A percentile compares a stretch with the other conserved stretches of the same genome.
These are phyloP conservation scores for Lanius collurio DNA, from an alignment of 2,113 vertebrate species.

Conservation along the genomic window DNA sequence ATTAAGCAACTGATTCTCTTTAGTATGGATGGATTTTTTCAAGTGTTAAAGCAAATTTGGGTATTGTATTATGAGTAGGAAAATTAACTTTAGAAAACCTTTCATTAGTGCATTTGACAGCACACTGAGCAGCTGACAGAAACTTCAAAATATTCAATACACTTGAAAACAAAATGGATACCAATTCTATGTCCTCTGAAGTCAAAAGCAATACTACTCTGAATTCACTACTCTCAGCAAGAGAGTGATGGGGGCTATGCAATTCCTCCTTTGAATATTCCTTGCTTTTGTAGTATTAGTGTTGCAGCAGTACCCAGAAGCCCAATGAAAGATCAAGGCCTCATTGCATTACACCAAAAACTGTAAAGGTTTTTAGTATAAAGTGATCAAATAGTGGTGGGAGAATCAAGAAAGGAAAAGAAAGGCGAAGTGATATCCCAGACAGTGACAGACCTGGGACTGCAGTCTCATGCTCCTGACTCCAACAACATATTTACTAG, in stretches of 20 bases:
- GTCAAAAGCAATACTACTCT: background rate
- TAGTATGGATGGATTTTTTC: slow-evolving; percentile 79
- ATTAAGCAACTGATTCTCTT: slow-evolving; percentile 84
- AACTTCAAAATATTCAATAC: slow-evolving; percentile 42
- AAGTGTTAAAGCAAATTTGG: slow-evolving; percentile 82
- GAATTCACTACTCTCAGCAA: background rate
- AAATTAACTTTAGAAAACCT: slow-evolving; percentile 80
- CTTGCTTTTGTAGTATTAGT: background rate
- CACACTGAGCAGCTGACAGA: slow-evolving; percentile 55
- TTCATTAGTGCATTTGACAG: slow-evolving; percentile 71
- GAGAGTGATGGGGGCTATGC: background rate
- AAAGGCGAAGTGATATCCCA: background rate
- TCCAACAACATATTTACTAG: background rate
- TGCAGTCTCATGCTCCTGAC: background rate
- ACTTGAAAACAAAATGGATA: slow-evolving; percentile 55
- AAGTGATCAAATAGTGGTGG: slow-evolving; percentile 19
- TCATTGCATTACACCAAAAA: background rate
- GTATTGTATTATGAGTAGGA: slow-evolving; percentile 75
- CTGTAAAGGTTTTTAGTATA: background rate
- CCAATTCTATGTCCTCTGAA: background rate
- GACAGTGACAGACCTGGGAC: background rate
- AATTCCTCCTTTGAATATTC: background rate
- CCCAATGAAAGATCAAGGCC: background rate
- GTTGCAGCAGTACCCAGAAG: background rate
- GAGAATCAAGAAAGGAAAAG: background rate